A percentile compares a stretch with the other conserved stretches of the same genome.
These are phyloP conservation scores for Cyclargus thomasi DNA, from an alignment of 1,140 invertebrate species.

Conservation along the genomic window DNA sequence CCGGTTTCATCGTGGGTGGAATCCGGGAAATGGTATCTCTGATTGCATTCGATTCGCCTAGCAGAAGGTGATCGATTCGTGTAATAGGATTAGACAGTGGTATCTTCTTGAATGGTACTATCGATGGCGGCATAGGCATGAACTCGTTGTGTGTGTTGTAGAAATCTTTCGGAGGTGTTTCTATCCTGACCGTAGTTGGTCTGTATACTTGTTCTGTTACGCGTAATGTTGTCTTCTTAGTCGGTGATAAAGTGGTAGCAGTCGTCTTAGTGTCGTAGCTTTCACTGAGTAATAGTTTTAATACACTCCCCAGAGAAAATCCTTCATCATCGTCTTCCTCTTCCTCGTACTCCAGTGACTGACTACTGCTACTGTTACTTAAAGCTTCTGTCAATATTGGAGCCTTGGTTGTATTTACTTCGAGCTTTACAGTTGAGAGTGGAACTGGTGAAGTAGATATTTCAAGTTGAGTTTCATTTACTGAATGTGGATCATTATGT, in stretches of 20 bases:
- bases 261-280: slow-evolving; percentile 54
- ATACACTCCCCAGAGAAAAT: slow-evolving; percentile 76
- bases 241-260: slow-evolving; percentile 29
- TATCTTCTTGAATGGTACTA: slow-evolving; percentile 28
- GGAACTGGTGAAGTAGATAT: neutral
- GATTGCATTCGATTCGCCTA: slow-evolving; percentile 61
- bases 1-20: slow-evolving; percentile 27
- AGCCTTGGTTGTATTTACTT: neutral
- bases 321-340: slow-evolving; percentile 69
- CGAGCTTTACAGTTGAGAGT: slow-evolving; percentile 8
- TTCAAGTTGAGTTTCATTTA: neutral
- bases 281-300: slow-evolving; percentile 75
- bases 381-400: neutral
- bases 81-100: slow-evolving; percentile 41
- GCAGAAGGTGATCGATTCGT: slow-evolving; percentile 60
- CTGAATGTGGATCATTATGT: neutral
- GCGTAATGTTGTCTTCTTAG: slow-evolving; percentile 29
- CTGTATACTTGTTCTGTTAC: slow-evolving; percentile 23
- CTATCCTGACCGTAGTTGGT: slow-evolving; percentile 25
- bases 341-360: slow-evolving; percentile 46
- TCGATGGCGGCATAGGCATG: slow-evolving; percentile 36
- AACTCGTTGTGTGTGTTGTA: slow-evolving; percentile 27
- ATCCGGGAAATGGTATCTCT: slow-evolving; percentile 39
- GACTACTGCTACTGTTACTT: slow-evolving; percentile 24
- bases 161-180: slow-evolving; percentile 14